Percentiles rank a stretch among this genome's conserved stretches.
phyloP scores from a whole-genome alignment of 2,113 vertebrate species.

The rabbit (Oryctolagus cuniculus) region mOryCun1.1 NC_091444.1:53853001-53853500 shows the following conservation, averaged over 20 bases:
- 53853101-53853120: too few relatives aligned
- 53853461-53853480: constrained; percentile 44
- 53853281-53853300: background rate
- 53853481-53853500: constrained; percentile 53
- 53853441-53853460: constrained; percentile 30
- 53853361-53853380: constrained; percentile 26
- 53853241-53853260: constrained; percentile 5
- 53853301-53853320: background rate
- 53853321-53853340: background rate
- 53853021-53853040: background rate
- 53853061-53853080: fast-evolving
- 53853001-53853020: background rate
- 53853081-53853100: background rate
- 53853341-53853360: background rate
- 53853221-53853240: background rate
- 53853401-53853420: constrained; percentile 56
- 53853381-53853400: background rate
- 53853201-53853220: background rate
- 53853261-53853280: background rate
- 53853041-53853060: background rate
- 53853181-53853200: background rate
- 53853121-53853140: background rate
- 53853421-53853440: constrained; percentile 67
- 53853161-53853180: background rate
- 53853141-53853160: background rate